A percentile compares a stretch with the other conserved stretches of the same genome.
Evolutionary conservation across 2,797 vertebrate genomes (phyloP).

Genomic region (Rallus crepitans): DNA sequence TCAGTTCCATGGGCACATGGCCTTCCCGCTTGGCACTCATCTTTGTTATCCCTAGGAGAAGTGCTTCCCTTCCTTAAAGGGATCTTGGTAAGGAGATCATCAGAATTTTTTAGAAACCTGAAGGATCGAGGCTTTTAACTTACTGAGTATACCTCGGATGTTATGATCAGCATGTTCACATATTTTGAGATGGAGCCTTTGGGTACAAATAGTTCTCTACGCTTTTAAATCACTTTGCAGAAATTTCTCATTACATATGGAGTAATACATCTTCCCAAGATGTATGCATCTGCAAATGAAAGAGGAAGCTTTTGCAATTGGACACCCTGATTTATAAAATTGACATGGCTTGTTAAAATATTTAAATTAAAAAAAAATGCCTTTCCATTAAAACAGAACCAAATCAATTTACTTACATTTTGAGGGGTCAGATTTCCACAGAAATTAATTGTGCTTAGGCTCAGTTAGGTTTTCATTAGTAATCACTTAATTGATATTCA

Average conservation of each 20-base stretch:
- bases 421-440: slow-evolving; percentile 29
- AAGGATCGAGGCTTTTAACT: background rate
- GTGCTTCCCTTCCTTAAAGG: background rate
- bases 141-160: background rate
- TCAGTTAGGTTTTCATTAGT: slow-evolving; percentile 54
- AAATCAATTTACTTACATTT: slow-evolving; percentile 53
- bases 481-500: slow-evolving; percentile 45
- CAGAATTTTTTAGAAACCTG: background rate
- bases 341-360: slow-evolving; percentile 57
- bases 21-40: background rate
- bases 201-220: background rate
- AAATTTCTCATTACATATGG: background rate
- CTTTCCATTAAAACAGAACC: slow-evolving; percentile 37
- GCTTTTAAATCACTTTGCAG: slow-evolving; percentile 30
- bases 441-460: slow-evolving; percentile 56
- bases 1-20: background rate
- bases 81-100: background rate
- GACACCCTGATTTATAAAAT: slow-evolving; percentile 27
- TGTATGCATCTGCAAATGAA: slow-evolving; percentile 21
- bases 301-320: slow-evolving; percentile 3
- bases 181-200: background rate
- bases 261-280: slow-evolving; percentile 7
- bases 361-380: background rate
- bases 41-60: background rate
- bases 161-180: background rate